A percentile compares a stretch with the other conserved stretches of the same genome.
phyloP scores from a whole-genome alignment of 2,113 vertebrate species.

The Hippocampus comes region DNA sequence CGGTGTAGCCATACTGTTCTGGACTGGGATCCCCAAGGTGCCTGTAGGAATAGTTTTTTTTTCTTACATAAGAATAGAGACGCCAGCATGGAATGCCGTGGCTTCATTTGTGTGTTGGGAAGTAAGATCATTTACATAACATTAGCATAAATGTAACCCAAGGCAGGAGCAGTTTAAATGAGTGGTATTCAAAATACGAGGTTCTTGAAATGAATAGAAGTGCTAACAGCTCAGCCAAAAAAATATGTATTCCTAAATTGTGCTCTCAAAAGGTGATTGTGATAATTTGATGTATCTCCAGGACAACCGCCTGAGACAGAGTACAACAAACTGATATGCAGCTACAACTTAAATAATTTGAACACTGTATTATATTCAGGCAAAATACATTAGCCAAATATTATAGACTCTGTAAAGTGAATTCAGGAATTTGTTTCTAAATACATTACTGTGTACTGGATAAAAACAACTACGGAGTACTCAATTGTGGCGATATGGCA shows the following conservation, averaged over 20 bases:
- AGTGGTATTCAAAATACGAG: neutral
- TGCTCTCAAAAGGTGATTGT: neutral
- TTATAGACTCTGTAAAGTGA: neutral
- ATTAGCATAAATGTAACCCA: neutral
- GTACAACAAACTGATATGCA: neutral
- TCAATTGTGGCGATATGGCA: too few species aligned
- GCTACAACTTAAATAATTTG: neutral
- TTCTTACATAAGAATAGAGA: neutral
- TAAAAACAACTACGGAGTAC: too few species aligned
- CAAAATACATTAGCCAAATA: neutral
- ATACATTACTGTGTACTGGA: too few species aligned
- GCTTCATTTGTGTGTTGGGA: neutral
- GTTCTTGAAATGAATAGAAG: neutral
- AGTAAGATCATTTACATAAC: neutral
- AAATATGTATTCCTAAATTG: neutral
- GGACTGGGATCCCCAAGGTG: constrained; percentile 63
- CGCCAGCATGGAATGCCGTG: neutral
- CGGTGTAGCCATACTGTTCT: constrained; percentile 70
- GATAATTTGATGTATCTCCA: neutral
- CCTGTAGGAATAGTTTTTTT: constrained; percentile 47
- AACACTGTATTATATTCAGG: neutral
- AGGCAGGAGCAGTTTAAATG: neutral
- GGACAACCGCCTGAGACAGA: neutral
- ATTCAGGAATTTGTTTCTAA: neutral
- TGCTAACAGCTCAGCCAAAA: neutral